Percentiles rank a stretch among this genome's conserved stretches.
phyloP scores from a whole-genome alignment of 1,140 invertebrate genomes.

The Drosophila santomea region DNA sequence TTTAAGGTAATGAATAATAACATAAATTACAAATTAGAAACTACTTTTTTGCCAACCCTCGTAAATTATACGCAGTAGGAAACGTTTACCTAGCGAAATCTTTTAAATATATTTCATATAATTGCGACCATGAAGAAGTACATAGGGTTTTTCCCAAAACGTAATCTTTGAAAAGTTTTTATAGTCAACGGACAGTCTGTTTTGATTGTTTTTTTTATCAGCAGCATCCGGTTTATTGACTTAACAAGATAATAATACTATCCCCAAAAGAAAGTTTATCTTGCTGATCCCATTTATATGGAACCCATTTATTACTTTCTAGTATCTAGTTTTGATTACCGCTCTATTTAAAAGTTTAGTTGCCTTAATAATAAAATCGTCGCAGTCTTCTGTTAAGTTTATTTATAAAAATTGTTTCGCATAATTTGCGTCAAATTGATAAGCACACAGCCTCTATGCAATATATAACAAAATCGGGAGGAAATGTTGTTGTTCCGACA shows the following conservation, averaged over 20 bases:
- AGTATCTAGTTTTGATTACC: background rate
- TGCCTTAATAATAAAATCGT: background rate
- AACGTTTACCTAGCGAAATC: background rate
- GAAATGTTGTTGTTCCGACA: conserved; percentile 7
- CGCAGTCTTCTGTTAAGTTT: background rate
- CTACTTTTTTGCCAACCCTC: background rate
- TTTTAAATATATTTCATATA: background rate
- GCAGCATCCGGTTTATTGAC: conserved; percentile 38
- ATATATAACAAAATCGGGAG: conserved; percentile 8
- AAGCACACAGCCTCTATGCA: conserved; percentile 1
- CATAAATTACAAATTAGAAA: background rate
- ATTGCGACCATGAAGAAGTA: background rate
- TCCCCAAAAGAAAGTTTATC: no score
- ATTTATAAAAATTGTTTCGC: background rate
- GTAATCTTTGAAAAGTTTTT: conserved; percentile 17
- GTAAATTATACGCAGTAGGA: background rate
- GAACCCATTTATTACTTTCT: background rate
- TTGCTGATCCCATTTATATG: background rate
- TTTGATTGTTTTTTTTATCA: background rate
- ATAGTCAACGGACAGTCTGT: conserved; percentile 6
- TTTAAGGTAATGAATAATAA: background rate
- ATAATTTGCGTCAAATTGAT: conserved; percentile 22
- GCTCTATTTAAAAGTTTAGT: background rate
- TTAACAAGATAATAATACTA: conserved; percentile 9
- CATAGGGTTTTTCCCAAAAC: conserved; percentile 25